Evolutionary conservation across 2,797 vertebrate species (phyloP).

Genomic region (Florisuga fusca): DNA sequence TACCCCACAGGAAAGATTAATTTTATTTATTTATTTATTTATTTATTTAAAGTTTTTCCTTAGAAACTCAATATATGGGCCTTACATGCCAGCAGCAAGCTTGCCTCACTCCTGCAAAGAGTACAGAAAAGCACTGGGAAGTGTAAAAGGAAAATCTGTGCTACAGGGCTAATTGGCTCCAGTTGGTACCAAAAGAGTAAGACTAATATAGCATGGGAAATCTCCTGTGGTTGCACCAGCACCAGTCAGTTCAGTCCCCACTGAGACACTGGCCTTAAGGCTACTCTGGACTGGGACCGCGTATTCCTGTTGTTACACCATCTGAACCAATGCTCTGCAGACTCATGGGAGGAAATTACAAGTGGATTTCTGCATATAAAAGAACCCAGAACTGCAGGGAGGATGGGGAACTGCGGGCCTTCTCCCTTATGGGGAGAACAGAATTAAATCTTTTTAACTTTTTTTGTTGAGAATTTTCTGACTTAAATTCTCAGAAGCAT

Average conservation of each 20-base stretch:
- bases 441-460: background rate
- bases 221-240: accelerated
- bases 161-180: background rate
- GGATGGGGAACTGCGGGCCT: background rate
- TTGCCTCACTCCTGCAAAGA: background rate
- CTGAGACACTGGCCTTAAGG: background rate
- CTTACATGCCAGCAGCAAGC: background rate
- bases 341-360: background rate
- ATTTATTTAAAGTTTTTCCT: background rate
- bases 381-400: background rate
- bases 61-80: background rate
- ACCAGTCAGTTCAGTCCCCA: accelerated
- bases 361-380: background rate
- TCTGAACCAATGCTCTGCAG: background rate
- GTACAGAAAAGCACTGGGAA: background rate
- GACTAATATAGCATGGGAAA: background rate
- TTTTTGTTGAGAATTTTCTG: background rate
- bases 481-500: background rate
- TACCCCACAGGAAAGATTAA: background rate
- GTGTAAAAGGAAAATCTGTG: background rate
- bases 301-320: background rate
- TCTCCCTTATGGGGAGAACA: background rate
- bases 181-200: background rate
- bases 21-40: background rate
- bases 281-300: background rate